A percentile compares a stretch with the other conserved stretches of the same genome.
These are phyloP conservation scores for Bellardia bayeri DNA, from an alignment of 2,888 invertebrate genomes.

Conservation along the genomic window DNA sequence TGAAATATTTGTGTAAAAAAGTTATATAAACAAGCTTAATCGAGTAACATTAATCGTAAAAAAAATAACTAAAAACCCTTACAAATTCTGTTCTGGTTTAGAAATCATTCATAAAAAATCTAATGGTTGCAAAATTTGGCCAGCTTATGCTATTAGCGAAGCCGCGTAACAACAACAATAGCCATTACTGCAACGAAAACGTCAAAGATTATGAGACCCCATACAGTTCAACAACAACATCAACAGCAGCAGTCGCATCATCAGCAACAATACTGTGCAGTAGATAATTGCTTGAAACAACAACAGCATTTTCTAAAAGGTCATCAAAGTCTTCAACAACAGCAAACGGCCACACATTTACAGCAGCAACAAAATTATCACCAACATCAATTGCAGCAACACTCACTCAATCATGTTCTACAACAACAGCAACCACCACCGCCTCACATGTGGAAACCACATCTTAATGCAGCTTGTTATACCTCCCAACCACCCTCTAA, in stretches of 20 bases:
- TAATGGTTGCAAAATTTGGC: constrained; percentile 62
- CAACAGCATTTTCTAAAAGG: constrained; percentile 48
- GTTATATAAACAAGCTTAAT: background rate
- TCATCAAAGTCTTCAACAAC: constrained; percentile 49
- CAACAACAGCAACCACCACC: constrained; percentile 58
- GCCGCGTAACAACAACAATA: constrained; percentile 45
- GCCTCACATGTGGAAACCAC: constrained; percentile 62
- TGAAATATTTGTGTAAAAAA: background rate
- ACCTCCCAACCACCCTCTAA: constrained; percentile 5
- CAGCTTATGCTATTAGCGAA: constrained; percentile 34
- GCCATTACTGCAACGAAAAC: background rate
- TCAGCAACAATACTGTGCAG: constrained; percentile 76
- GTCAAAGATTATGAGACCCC: constrained; percentile 81
- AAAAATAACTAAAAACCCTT: background rate
- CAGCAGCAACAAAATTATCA: constrained; percentile 60
- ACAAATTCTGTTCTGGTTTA: background rate
- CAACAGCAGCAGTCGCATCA: constrained; percentile 64
- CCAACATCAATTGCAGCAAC: constrained; percentile 61
- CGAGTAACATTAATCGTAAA: background rate
- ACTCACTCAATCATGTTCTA: constrained; percentile 61
- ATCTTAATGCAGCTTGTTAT: constrained; percentile 43
- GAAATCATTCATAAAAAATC: background rate
- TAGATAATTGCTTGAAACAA: constrained; percentile 75
- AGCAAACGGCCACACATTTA: constrained; percentile 40
- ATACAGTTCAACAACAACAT: constrained; percentile 73